These are phyloP conservation scores for Empidonax alnorum DNA, from an alignment of 2,113 vertebrate species.

Conservation along the genomic window DNA sequence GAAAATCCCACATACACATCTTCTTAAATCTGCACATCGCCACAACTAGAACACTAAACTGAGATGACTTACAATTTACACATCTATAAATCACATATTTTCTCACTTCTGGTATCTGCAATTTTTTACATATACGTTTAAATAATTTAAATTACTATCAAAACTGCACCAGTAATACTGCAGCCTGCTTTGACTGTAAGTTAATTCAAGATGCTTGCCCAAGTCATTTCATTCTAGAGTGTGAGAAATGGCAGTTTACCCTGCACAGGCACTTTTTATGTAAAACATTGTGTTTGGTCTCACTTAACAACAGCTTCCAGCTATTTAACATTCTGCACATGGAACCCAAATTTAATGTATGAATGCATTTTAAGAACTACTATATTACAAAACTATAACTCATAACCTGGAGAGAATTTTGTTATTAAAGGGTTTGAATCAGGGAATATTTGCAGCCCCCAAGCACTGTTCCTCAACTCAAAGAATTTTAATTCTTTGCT, in stretches of 20 bases:
- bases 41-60: not conserved
- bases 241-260: conserved; percentile 52
- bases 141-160: not conserved
- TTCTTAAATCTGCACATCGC: not conserved
- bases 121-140: not conserved
- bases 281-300: conserved; percentile 45
- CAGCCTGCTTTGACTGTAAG: not conserved
- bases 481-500: conserved; percentile 38
- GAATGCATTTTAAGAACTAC: conserved; percentile 61
- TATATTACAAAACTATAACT: conserved; percentile 39
- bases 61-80: not conserved
- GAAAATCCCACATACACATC: not conserved
- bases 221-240: conserved; percentile 15
- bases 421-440: conserved; percentile 19
- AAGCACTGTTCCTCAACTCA: conserved; percentile 31
- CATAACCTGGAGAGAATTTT: conserved; percentile 23
- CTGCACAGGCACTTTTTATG: conserved; percentile 38
- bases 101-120: not conserved
- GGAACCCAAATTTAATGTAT: conserved; percentile 52
- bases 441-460: conserved; percentile 15
- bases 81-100: not conserved
- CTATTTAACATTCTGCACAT: conserved; percentile 60
- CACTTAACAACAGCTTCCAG: conserved; percentile 48
- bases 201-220: conserved; percentile 20
- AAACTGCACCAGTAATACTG: not conserved